phyloP scores from a whole-genome alignment of 2,888 invertebrate genomes.

The Dinocampus coccinellae region DNA sequence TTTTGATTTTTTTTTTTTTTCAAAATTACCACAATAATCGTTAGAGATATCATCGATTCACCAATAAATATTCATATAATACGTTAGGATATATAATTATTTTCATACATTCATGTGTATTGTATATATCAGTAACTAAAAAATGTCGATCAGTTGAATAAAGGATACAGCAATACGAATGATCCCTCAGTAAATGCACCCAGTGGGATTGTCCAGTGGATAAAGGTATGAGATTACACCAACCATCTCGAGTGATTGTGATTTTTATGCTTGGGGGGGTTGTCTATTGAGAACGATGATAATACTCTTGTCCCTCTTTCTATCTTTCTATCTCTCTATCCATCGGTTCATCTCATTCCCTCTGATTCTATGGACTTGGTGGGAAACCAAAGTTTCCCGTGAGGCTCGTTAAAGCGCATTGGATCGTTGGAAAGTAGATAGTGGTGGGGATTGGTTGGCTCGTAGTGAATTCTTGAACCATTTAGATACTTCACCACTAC shows the following conservation, averaged over 20 bases:
- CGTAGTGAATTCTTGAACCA: neutral
- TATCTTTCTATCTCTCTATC: neutral
- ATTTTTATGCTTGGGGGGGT: slow-evolving; percentile 28
- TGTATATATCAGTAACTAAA: neutral
- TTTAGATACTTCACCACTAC: slow-evolving; percentile 14
- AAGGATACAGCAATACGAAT: slow-evolving; percentile 14
- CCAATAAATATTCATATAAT: neutral
- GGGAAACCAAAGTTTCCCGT: slow-evolving; percentile 19
- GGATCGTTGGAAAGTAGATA: slow-evolving; percentile 9
- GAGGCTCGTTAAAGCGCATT: slow-evolving; percentile 27
- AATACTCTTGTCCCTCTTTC: neutral
- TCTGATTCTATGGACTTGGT: slow-evolving; percentile 5
- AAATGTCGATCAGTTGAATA: slow-evolving; percentile 28
- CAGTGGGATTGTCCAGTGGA: slow-evolving; percentile 1
- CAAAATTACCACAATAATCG: neutral
- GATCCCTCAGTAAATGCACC: slow-evolving; percentile 21
- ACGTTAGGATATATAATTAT: neutral
- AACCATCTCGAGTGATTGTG: slow-evolving; percentile 25
- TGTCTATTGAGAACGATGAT: slow-evolving; percentile 4
- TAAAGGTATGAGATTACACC: slow-evolving; percentile 27
- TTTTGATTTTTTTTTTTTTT: neutral
- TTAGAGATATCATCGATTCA: neutral
- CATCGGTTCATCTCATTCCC: no score
- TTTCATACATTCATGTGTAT: neutral
- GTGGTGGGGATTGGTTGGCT: slow-evolving; percentile 1